Percentiles rank a stretch among this genome's conserved stretches.
phyloP scores from a whole-genome alignment of 2,113 vertebrate species.

The Rhineura floridana region DNA sequence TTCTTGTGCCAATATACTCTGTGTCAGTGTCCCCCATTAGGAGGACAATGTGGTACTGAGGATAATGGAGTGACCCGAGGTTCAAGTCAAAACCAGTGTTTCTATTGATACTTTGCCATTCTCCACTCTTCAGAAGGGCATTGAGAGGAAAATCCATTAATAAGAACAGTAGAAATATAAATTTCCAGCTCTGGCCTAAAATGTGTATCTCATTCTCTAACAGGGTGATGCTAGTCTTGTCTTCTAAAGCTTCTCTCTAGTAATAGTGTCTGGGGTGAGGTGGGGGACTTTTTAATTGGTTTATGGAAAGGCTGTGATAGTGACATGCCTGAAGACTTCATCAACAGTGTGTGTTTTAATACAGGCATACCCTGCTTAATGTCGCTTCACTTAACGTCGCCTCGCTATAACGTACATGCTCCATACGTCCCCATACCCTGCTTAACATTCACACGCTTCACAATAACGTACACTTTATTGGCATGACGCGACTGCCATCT shows the following conservation, averaged over 20 bases:
- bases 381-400: background rate
- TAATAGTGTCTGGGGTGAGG: background rate
- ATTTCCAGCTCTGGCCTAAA: background rate
- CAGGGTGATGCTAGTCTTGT: background rate
- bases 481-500: no score
- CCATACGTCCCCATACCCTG: no score
- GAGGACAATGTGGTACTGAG: background rate
- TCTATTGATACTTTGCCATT: conserved; percentile 7
- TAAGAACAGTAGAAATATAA: background rate
- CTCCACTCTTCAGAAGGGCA: background rate
- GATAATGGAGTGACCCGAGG: background rate
- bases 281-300: background rate
- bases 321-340: background rate
- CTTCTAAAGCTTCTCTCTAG: background rate
- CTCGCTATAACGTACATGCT: no score
- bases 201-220: background rate
- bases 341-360: background rate
- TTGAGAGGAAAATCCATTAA: background rate
- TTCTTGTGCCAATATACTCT: background rate
- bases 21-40: background rate
- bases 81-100: background rate
- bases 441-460: no score
- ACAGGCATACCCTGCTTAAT: no score
- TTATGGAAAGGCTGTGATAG: background rate
- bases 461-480: no score